Conservation (phyloP, 1,140 invertebrate species). For the Drosophila lacertosa region DNA sequence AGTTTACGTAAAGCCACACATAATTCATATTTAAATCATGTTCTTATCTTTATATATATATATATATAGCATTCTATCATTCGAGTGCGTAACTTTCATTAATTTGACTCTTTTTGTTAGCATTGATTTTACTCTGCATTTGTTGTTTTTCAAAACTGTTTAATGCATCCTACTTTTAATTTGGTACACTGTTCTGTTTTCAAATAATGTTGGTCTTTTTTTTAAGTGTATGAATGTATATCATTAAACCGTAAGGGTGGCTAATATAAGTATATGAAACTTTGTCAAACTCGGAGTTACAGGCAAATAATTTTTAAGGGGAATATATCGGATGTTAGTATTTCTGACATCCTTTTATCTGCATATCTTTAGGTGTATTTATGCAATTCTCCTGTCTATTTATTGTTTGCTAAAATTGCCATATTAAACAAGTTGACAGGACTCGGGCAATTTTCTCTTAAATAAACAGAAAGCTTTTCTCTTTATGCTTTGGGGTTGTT, state of each 20-base stretch:
- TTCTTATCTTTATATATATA: too few relatives aligned
- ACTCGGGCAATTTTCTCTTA: conserved; percentile 26
- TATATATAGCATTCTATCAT: too few relatives aligned
- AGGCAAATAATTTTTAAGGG: not conserved
- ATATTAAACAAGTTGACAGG: not conserved
- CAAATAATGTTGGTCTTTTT: conserved; percentile 1
- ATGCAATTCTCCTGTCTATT: not conserved
- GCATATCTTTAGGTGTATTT: not conserved
- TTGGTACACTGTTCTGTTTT: too few relatives aligned
- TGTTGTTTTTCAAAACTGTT: too few relatives aligned
- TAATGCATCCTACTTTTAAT: too few relatives aligned
- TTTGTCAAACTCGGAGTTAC: not conserved
- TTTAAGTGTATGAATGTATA: conserved; percentile 37
- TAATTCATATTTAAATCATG: not conserved
- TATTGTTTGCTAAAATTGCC: not conserved
- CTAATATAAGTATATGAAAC: not conserved
- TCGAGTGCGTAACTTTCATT: too few relatives aligned
- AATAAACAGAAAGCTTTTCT: not conserved
- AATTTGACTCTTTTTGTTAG: too few relatives aligned
- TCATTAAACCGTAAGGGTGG: conserved; percentile 8
- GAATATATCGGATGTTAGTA: not conserved
- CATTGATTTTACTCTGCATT: too few relatives aligned
- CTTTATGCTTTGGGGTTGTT: conserved; percentile 23
- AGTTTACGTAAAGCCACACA: too few relatives aligned
- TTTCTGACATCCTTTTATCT: not conserved